Evolutionary conservation across 1,140 invertebrate genomes (phyloP), one percentile per base, ranked within the genome.

Genomic region (Ctenoplectra terminalis): DNA sequence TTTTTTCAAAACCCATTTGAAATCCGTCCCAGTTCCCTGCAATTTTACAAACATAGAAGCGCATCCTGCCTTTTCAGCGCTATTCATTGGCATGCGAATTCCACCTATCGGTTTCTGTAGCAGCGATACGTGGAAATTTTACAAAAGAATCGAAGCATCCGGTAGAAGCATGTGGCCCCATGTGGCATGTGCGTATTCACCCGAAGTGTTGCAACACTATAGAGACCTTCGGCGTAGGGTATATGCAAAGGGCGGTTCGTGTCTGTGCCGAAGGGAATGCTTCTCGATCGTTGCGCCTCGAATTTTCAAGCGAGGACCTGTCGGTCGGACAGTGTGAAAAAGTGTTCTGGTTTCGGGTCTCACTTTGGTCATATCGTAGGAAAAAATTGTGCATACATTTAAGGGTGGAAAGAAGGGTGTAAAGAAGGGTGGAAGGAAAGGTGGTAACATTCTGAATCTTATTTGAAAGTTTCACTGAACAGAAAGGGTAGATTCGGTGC

Each of bases 51-150:
- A 77, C 63, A 77, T 56, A 26, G 13, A 52, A n/a, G 26, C n/a
- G 26, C 63, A 77, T 69, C 37, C 50, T 43, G 29, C 34, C 37
- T 64, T 56, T 67, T 46, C 63, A 69, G 13, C 48, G 23, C 17
- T 50, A 43, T 69, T 56, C 74, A 26, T 69, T 34, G 23, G 31
- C 13, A 50, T 52, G 40, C 29, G 48, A 75, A 75, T 64, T 64
- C 56, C 20, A 31, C 8, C 58, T 40, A 74, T 74, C 56, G 71
- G 40, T 75, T 40, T 46, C 46, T 31, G 60, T 64, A 64, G 48
- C n/a, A 1, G 31, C 60, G 58, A 37, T 75, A 75, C 72, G 72
- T 75, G 72, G 43, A 23, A 56, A 69, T 67, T 77, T 77, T 69
- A 43, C 60, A 50, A 31, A 46, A 26, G 72, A 29, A 50, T 37